These are phyloP conservation scores for Meteorus colon DNA, from an alignment of 2,888 invertebrate genomes.

Conservation along the genomic window DNA sequence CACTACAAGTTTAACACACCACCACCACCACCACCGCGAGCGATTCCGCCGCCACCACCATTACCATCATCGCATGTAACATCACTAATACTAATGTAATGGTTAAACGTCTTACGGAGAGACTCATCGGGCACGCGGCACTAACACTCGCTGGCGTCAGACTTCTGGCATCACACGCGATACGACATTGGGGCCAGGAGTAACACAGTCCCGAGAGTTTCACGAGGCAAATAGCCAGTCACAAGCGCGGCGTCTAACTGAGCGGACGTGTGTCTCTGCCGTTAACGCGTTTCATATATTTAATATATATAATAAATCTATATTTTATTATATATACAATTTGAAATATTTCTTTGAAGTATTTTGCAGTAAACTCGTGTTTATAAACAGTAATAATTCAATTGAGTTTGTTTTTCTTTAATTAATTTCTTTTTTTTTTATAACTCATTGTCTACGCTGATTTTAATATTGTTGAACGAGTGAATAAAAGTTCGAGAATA, in stretches of 20 bases:
- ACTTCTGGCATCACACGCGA: conserved; percentile 49
- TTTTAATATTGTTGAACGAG: conserved; percentile 11
- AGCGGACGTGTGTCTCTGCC: conserved; percentile 56
- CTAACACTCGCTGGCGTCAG: conserved; percentile 46
- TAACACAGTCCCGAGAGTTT: conserved; percentile 63
- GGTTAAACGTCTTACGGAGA: conserved; percentile 23
- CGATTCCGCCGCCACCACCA: background rate
- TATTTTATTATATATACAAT: no score
- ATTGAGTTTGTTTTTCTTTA: background rate
- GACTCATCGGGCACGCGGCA: conserved; percentile 42
- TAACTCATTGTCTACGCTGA: background rate
- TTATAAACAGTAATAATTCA: background rate
- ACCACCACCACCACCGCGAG: conserved; percentile 18
- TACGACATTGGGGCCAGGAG: conserved; percentile 66
- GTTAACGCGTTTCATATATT: background rate
- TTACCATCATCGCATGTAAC: conserved; percentile 10
- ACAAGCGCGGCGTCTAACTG: conserved; percentile 62
- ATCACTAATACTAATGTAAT: conserved; percentile 30
- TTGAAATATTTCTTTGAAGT: no score
- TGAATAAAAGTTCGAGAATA: conserved; percentile 7
- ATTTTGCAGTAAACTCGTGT: background rate
- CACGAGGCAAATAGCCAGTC: conserved; percentile 66
- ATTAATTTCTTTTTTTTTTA: background rate
- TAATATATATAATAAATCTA: background rate
- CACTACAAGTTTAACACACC: conserved; percentile 1